Evolutionary conservation across 2,888 invertebrate species (phyloP).

Genomic region (Molanna angustata): DNA sequence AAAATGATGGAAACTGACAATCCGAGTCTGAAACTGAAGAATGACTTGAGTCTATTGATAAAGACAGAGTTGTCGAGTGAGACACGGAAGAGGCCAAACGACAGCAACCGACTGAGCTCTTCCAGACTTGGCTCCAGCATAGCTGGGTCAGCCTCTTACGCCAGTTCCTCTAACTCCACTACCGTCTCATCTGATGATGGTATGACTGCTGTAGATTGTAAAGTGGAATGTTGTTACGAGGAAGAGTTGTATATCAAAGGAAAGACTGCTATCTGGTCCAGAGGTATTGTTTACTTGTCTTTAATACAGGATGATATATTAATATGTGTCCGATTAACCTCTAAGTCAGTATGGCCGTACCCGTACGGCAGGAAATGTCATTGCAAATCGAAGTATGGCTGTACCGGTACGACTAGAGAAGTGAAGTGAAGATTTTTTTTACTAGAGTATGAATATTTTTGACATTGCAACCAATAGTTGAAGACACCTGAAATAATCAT

Average conservation of each 20-base stretch:
- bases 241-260: conserved; percentile 88
- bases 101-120: conserved; percentile 38
- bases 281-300: conserved; percentile 45
- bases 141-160: conserved; percentile 39
- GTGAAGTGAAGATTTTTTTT: too few relatives aligned
- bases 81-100: conserved; percentile 40
- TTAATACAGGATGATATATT: too few relatives aligned
- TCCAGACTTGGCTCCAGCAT: conserved; percentile 47
- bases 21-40: conserved; percentile 46
- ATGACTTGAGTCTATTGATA: conserved; percentile 50
- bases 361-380: too few relatives aligned
- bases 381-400: too few relatives aligned
- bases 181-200: conserved; percentile 17
- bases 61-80: conserved; percentile 45
- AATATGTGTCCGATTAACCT: too few relatives aligned
- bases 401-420: too few relatives aligned
- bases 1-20: conserved; percentile 32
- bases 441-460: too few relatives aligned
- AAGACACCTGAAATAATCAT: too few relatives aligned
- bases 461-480: too few relatives aligned
- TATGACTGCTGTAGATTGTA: conserved; percentile 41
- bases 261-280: conserved; percentile 79
- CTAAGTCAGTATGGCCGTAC: too few relatives aligned
- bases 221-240: conserved; percentile 59
- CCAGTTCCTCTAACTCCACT: background rate